Evolutionary conservation across 2,888 invertebrate genomes (phyloP).

Genomic region (Ophonus ardosiacus): DNA sequence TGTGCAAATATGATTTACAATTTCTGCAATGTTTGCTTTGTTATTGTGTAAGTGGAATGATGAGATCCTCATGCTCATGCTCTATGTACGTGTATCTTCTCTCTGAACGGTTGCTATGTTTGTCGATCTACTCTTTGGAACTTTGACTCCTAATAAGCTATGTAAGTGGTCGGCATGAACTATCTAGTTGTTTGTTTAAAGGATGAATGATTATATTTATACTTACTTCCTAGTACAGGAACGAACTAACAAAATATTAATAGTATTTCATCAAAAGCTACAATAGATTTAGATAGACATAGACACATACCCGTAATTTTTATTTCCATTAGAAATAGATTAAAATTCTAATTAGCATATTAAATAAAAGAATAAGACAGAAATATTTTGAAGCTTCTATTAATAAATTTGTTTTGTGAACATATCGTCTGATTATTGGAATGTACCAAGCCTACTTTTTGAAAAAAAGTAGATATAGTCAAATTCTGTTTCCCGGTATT

Average conservation of each 20-base stretch:
- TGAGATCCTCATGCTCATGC: constrained; percentile 6
- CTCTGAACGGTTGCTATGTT: constrained; percentile 42
- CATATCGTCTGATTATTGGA: too few species aligned
- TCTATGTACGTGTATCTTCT: constrained; percentile 27
- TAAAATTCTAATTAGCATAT: not conserved
- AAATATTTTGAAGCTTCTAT: not conserved
- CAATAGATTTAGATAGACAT: too few species aligned
- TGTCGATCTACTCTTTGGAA: constrained; percentile 36
- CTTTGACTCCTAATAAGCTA: constrained; percentile 39
- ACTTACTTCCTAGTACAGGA: constrained; percentile 9
- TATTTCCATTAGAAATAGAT: not conserved
- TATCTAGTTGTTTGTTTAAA: constrained; percentile 29
- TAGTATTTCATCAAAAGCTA: too few species aligned
- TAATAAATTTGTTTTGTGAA: not conserved
- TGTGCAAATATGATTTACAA: constrained; percentile 39
- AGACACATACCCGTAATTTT: too few species aligned
- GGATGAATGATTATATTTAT: constrained; percentile 24
- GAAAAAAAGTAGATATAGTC: too few species aligned
- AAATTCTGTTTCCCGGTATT: too few species aligned
- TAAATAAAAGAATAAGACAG: not conserved
- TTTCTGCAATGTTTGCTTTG: constrained; percentile 29
- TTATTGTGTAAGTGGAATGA: constrained; percentile 35
- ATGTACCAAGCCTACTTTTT: too few species aligned
- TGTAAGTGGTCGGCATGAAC: constrained; percentile 38
- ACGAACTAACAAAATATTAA: not conserved